Evolutionary conservation across 2,888 invertebrate genomes (phyloP), one percentile per base, ranked within the genome.

Genomic region (Eupithecia pulchellata): DNA sequence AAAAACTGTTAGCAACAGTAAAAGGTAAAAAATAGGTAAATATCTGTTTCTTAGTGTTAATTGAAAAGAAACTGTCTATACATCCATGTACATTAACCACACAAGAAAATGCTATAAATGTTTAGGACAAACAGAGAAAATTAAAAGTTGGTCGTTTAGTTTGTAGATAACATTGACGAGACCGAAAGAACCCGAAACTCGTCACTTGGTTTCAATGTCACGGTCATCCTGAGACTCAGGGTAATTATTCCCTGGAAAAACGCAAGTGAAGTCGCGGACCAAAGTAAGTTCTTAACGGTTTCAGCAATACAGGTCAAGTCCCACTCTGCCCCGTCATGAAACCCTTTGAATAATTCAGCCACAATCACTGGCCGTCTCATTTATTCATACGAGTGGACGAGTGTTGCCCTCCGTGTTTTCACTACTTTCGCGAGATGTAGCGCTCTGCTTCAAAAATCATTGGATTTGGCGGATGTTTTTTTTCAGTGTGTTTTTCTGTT

Each of bases 301-400:
- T 47, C 25, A 52, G 52, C 52, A 1, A 52, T 52, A 52, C 71
- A 34, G 73, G 34, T 20, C 62, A 25, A 36, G 39, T 57, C 30
- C 47, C 20, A n/a, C 55, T 20, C 55, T 34, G 20, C 25, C 64
- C 55, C 52, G 65, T 61, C 71, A 47, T 58, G 73, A 77, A 64
- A 78, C 82, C 82, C 82, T 77, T 82, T 92, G 90, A 91, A 92
- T 91, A 79, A 91, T 92, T 91, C 90, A 92, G 83, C 81, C 80
- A 89, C 92, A 92, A 92, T 93, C 92, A 92, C 91, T 85, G 91
- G 85, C 81, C 86, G 79, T 80, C 87, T 89, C 89, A 89, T 88
- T 92, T 93, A 93, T 93, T 93, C 92, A 93, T 91, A 87, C 83
- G 78, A 83, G 81, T 78, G 80, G 75, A 80, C 79, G 73, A 68